Base-by-base conservation (phyloP, 92 coral and sea anemone species). In the Pocillopora grandis region DNA sequence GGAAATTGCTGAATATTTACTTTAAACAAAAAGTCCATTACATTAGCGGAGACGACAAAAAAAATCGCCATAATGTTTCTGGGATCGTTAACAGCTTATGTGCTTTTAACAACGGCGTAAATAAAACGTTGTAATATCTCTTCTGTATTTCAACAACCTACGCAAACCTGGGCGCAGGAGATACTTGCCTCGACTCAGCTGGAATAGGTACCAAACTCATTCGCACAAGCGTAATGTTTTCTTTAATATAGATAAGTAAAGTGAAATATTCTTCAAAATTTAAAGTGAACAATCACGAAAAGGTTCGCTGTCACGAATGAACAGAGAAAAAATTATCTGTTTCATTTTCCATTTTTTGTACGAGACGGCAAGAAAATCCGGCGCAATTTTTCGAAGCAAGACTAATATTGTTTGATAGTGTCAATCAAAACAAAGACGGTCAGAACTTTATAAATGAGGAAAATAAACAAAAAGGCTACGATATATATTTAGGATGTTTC, bases 1-100 rank as follows among this genome's bases (percentile, higher is more conserved):
- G 67, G 80, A 76, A 76, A 76, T 31, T 76, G 68, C 15, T 23
- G 42, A 70, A 48, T 73, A 19, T 56, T 73, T 18, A 68, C 31
- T 33, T 68, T 68, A 13, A 19, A 68, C 15, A 31, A 68, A 68
- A 33, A 68, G 77, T 56, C 77, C 61, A 73, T 49, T 33, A 73
- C 10, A 12, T 18, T 12, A 60, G 77, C 77, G 77, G 77, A 49
- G 77, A 48, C 15, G 31, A 11, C 16, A 3, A 19, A 73, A 37
- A 73, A 48, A 19, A 10, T 27, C 18, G 59, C 12, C 23, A 17
- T 69, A 27, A 27, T 27, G 31, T 23, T 52, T 79, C 35, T 31
- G 64, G 31, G 2, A 58, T 71, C n/a, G 18, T 71, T 70, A 60
- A n/a, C 31, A 55, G 69, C 66, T 58, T 66, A 66, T 65, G 72